Evolutionary conservation across 1,140 invertebrate species (phyloP), one percentile per base, ranked within the genome.

Genomic region (Drosophila neocordata): DNA sequence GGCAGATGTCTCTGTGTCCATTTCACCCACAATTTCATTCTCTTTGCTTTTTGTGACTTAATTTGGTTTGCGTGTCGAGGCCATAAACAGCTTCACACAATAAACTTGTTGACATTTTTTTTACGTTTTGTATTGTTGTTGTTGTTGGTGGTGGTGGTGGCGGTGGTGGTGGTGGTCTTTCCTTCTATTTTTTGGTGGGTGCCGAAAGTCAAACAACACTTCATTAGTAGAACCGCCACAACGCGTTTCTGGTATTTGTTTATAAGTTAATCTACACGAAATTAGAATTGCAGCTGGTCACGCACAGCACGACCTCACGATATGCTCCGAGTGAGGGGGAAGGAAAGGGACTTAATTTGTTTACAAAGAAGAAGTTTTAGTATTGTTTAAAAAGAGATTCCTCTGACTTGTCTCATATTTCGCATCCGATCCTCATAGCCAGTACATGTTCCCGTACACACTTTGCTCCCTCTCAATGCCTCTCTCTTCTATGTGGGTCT

Each of bases 1-100:
- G 8, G 27, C 31, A 37, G n/a, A 64, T 75, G 72, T 64, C 64
- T 76, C 64, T 76, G 41, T 68, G 27, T 20, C 18, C 53, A 52
- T 75, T 76, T 75, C 52, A 74, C 73, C 73, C 59, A 73, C 73
- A 55, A 18, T 20, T 20, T 38, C 69, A 72, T 69, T 61, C 71
- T 69, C 71, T 11, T 37, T 20, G 82, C 48, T 74, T 81, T 87
- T 81, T 84, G 82, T 82, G 75, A 73, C 82, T 87, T 87, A 87
- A 87, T 87, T 87, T 79, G 75, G 62, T 69, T 87, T 79, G 83
- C 82, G 82, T 87, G 82, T 69, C 63, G 41, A 52, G 63, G 44
- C 57, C 75, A 79, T 87, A 82, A 87, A 87, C 82, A 87, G 82
- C 75, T 87, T 87, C 82, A 76, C 82, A 87, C 82, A 88, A 87